Percentiles rank a stretch among this genome's conserved stretches.
These are phyloP conservation scores for Trichomalopsis sarcophagae DNA, from an alignment of 1,140 invertebrate species.

Conservation along the genomic window DNA sequence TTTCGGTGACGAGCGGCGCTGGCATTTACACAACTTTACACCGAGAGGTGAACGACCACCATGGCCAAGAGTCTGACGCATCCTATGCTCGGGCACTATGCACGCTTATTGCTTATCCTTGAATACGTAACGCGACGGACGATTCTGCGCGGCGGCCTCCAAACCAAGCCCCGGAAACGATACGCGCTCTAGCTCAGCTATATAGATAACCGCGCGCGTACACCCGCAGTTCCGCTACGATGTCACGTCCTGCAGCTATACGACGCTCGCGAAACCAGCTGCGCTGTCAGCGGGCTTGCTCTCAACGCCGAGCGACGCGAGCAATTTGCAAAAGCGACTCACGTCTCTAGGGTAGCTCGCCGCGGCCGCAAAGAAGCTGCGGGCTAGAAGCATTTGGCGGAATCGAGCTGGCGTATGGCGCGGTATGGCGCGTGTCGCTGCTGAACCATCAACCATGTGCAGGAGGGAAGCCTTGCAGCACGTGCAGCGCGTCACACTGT, in stretches of 20 bases:
- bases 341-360: neutral
- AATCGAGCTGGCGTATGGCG: neutral
- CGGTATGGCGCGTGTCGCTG: neutral
- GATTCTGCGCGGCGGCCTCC: too few relatives aligned
- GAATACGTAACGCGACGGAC: too few relatives aligned
- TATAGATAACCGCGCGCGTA: neutral
- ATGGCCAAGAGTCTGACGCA: neutral
- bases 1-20: neutral
- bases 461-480: neutral
- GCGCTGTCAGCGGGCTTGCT: neutral
- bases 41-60: conserved; percentile 28
- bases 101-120: neutral
- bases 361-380: neutral
- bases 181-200: too few relatives aligned
- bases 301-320: too few relatives aligned
- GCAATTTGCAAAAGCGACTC: too few relatives aligned
- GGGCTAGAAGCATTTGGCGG: neutral
- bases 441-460: neutral
- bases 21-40: too few relatives aligned
- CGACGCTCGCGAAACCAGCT: neutral
- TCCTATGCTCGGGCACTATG: too few relatives aligned
- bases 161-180: too few relatives aligned
- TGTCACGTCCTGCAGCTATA: neutral
- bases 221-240: neutral
- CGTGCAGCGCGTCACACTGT: neutral